These are phyloP conservation scores for Halcyon badia DNA, from an alignment of 2,797 vertebrate genomes.

Conservation along the genomic window DNA sequence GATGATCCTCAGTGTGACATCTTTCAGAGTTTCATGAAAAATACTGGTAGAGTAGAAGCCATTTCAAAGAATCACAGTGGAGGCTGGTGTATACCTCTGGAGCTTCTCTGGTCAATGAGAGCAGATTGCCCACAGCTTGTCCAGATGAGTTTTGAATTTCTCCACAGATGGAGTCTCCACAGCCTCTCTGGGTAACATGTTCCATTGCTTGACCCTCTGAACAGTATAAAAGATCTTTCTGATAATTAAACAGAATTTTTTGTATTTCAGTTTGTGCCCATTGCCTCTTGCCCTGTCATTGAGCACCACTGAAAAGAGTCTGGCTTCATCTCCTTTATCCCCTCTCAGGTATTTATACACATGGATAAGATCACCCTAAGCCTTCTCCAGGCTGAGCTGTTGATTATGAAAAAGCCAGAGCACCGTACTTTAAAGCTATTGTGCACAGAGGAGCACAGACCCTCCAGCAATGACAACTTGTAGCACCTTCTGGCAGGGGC, in stretches of 20 bases:
- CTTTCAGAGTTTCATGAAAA: neutral
- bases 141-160: neutral
- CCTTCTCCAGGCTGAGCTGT: neutral
- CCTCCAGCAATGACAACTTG: neutral
- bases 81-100: neutral
- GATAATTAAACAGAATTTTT: neutral
- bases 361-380: neutral
- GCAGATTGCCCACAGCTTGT: neutral
- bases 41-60: neutral
- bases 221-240: neutral
- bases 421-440: neutral
- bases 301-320: neutral
- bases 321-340: neutral
- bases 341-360: neutral
- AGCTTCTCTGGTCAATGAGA: neutral
- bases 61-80: rapidly evolving
- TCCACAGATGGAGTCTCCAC: neutral
- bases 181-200: neutral
- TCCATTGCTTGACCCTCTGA: neutral
- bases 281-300: neutral
- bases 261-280: neutral
- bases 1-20: neutral
- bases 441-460: neutral
- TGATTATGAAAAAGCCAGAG: neutral
- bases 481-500: neutral